These are phyloP conservation scores for Stylophora pistillata DNA, from an alignment of 64 coral and sea anemone species.

Conservation along the genomic window DNA sequence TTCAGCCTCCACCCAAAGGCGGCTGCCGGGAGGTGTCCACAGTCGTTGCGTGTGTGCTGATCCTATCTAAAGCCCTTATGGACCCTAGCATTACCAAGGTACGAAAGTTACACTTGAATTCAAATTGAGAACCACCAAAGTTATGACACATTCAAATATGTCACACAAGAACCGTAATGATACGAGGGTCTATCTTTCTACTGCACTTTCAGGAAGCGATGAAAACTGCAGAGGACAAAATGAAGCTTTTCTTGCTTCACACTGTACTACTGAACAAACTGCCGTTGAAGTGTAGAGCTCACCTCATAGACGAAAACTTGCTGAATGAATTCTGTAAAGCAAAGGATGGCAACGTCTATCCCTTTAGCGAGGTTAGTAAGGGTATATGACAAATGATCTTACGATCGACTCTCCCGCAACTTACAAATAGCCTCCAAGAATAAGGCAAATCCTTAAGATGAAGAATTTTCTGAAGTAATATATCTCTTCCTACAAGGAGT, in stretches of 20 bases:
- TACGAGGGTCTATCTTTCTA: too few species aligned
- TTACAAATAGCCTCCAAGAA: too few species aligned
- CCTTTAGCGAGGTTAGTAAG: slow-evolving; percentile 27
- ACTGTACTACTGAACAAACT: slow-evolving; percentile 31
- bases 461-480: too few species aligned
- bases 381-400: not conserved
- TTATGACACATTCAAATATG: not conserved
- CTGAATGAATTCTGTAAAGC: not conserved
- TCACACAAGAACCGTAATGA: too few species aligned
- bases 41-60: not conserved
- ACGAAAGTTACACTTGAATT: too few species aligned
- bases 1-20: not conserved
- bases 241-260: slow-evolving; percentile 41
- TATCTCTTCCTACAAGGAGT: too few species aligned
- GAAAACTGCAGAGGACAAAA: not conserved
- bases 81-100: not conserved
- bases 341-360: not conserved
- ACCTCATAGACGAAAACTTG: slow-evolving; percentile 17
- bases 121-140: not conserved
- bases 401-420: too few species aligned
- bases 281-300: slow-evolving; percentile 46
- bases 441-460: too few species aligned
- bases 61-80: not conserved
- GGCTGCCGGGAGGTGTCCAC: not conserved
- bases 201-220: not conserved